phyloP scores from a whole-genome alignment of 2,113 vertebrate genomes.

The Phalacrocorax aristotelis region DNA sequence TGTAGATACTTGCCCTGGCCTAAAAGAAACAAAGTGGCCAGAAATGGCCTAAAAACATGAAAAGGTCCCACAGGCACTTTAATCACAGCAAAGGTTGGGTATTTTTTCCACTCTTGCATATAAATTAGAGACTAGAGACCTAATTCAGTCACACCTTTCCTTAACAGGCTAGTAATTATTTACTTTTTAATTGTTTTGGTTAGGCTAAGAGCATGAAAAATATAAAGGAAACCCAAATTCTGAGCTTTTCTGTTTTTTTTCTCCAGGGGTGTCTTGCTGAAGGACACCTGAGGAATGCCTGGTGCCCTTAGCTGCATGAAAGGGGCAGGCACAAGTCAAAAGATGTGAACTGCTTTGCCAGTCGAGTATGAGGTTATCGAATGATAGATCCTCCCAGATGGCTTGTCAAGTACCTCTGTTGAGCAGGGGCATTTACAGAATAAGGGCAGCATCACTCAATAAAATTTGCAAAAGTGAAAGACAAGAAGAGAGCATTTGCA shows the following conservation, averaged over 20 bases:
- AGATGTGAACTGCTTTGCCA: background rate
- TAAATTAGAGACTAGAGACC: background rate
- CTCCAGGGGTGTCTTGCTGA: background rate
- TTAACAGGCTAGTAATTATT: background rate
- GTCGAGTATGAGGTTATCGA: background rate
- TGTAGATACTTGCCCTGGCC: background rate
- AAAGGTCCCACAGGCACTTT: background rate
- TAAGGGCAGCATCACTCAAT: background rate
- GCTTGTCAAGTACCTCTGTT: background rate
- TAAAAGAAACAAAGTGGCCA: background rate
- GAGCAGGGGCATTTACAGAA: background rate
- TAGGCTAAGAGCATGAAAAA: background rate
- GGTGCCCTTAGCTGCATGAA: background rate
- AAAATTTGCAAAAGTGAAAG: conserved; percentile 11
- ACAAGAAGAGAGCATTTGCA: background rate
- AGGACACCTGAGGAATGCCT: background rate
- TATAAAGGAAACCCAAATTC: background rate
- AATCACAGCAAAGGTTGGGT: background rate
- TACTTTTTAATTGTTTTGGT: background rate
- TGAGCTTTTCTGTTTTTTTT: background rate
- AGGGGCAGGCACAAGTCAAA: background rate
- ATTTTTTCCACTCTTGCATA: background rate
- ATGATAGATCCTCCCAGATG: background rate
- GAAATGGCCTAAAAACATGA: background rate
- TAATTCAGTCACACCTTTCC: background rate